phyloP scores from a whole-genome alignment of 2,113 vertebrate species.

The Eupsittula cactorum region DNA sequence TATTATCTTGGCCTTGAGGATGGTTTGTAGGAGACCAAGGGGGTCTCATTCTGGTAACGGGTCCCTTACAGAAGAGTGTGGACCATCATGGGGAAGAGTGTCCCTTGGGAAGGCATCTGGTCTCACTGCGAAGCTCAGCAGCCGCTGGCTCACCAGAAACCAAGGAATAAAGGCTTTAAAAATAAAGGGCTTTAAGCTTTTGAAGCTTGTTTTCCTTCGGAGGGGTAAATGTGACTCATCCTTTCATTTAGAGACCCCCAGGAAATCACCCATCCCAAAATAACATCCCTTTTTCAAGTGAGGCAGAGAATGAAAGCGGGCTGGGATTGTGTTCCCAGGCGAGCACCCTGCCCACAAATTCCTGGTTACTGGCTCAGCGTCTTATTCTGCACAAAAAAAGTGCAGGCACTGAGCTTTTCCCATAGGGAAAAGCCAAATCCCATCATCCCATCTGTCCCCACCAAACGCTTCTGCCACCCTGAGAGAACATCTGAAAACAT shows the following conservation, averaged over 20 bases:
- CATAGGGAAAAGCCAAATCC: neutral
- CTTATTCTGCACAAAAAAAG: neutral
- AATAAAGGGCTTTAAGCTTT: neutral
- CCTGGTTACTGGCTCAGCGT: fast-evolving
- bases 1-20: neutral
- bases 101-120: neutral
- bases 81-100: fast-evolving
- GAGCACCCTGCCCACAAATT: constrained; percentile 19
- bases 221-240: neutral
- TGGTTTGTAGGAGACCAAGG: neutral
- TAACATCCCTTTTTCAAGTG: neutral
- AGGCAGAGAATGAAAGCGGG: neutral
- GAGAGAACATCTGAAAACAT: neutral
- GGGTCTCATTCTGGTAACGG: neutral
- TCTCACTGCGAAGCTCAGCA: neutral
- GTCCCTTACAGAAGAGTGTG: neutral
- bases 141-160: neutral
- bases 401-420: neutral
- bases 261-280: neutral
- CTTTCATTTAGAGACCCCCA: neutral
- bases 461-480: neutral
- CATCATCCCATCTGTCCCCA: neutral
- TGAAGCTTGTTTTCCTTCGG: neutral
- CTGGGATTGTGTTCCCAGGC: neutral
- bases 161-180: neutral